Evolutionary conservation across 2,113 vertebrate genomes (phyloP).

Genomic region (Xenus cinereus): DNA sequence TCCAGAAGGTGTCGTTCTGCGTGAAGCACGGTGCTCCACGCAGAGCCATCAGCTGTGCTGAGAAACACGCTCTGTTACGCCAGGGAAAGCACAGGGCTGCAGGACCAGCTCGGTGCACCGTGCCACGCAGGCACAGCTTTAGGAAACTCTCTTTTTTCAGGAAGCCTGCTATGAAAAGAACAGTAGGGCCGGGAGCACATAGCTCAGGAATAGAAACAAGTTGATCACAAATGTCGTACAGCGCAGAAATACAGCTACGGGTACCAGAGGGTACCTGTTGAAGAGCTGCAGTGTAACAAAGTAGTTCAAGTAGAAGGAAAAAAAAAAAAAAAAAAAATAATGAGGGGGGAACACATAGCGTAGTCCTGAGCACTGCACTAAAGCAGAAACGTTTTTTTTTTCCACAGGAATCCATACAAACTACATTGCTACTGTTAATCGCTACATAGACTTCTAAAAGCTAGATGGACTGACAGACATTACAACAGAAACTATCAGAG

Average conservation of each 20-base stretch:
- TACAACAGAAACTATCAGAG: neutral
- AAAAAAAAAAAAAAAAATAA: too few species aligned
- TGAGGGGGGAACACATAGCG: neutral
- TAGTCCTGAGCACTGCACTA: neutral
- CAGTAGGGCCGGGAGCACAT: neutral
- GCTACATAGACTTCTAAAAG: neutral
- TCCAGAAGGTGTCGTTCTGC: accelerated
- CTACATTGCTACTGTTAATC: neutral
- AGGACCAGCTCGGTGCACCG: neutral
- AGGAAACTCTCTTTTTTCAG: neutral
- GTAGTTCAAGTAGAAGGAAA: neutral
- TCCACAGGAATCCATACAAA: neutral
- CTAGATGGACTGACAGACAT: neutral
- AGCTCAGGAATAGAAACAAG: neutral
- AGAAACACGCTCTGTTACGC: accelerated
- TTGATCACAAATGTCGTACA: accelerated
- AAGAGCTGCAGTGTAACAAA: neutral
- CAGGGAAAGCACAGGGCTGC: neutral
- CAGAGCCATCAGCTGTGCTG: neutral
- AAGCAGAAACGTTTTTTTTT: neutral
- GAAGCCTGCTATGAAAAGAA: neutral
- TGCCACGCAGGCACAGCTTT: neutral
- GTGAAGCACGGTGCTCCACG: neutral
- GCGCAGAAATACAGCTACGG: neutral
- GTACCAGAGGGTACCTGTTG: neutral